Percentiles rank a stretch among this genome's conserved stretches.
Conservation (phyloP, 2,113 vertebrate genomes). For the Xiphophorus couchianus region DNA sequence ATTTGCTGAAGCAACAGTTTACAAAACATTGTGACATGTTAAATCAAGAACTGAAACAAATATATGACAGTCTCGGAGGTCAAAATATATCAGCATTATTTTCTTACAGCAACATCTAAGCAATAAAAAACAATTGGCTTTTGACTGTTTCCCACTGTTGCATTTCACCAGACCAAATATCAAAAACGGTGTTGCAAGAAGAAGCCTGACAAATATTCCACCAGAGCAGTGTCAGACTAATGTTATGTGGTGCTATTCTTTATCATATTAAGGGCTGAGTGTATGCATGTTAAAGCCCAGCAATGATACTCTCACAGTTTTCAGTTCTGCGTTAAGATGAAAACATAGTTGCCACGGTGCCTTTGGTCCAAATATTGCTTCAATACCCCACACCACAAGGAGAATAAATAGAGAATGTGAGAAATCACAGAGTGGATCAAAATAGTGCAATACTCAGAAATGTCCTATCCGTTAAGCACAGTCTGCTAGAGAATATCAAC, state of each 20-base stretch:
- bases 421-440: slow-evolving; percentile 5
- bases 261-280: neutral
- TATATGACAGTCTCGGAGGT: neutral
- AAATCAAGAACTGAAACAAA: neutral
- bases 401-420: slow-evolving; percentile 12
- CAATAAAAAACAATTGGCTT: neutral
- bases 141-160: neutral
- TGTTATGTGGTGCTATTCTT: neutral
- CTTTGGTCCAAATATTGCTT: slow-evolving; percentile 41
- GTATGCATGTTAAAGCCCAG: neutral
- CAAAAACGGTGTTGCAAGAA: too few species aligned
- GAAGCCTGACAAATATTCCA: too few species aligned
- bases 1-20: neutral
- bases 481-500: neutral
- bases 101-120: neutral
- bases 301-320: neutral
- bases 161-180: neutral
- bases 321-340: neutral
- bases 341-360: neutral
- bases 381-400: slow-evolving; percentile 11
- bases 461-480: slow-evolving; percentile 3
- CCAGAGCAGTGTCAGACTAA: neutral
- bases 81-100: neutral
- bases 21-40: neutral
- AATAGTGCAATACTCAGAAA: slow-evolving; percentile 8